These are phyloP conservation scores for Stylophora pistillata DNA, from an alignment of 64 coral and sea anemone genomes.

Conservation along the genomic window DNA sequence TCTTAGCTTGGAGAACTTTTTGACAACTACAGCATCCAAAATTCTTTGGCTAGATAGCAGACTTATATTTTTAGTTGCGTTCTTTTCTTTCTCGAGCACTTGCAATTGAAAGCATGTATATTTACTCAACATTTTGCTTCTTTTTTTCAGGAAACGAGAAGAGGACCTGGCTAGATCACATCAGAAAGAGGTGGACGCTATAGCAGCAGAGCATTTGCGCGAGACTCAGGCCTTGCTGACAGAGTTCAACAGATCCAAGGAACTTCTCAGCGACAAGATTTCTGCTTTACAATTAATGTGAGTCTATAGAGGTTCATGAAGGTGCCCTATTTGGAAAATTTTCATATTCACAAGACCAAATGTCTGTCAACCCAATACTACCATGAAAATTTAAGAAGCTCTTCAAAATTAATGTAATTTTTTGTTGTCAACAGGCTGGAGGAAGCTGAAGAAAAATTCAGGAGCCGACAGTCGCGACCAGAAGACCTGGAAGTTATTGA, in stretches of 20 bases:
- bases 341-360: no score
- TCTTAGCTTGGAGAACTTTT: no score
- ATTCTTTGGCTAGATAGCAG: no score
- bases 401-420: neutral
- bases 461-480: constrained; percentile 76
- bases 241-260: constrained; percentile 94
- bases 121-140: neutral
- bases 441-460: constrained; percentile 87
- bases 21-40: no score
- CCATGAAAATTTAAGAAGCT: no score
- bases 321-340: no score
- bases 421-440: constrained; percentile 73
- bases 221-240: constrained; percentile 82
- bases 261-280: constrained; percentile 87
- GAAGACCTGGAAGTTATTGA: constrained; percentile 92
- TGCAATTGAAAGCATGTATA: no score
- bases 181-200: constrained; percentile 82
- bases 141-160: constrained; percentile 72
- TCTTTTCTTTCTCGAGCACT: no score
- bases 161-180: constrained; percentile 81
- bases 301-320: neutral
- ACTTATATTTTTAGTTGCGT: no score
- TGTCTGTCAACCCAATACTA: neutral
- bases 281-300: constrained; percentile 96
- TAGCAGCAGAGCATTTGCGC: constrained; percentile 73